A percentile compares a stretch with the other conserved stretches of the same genome.
These are phyloP conservation scores for Mormyrus iriodes DNA, from an alignment of 2,113 vertebrate genomes.

Conservation along the genomic window DNA sequence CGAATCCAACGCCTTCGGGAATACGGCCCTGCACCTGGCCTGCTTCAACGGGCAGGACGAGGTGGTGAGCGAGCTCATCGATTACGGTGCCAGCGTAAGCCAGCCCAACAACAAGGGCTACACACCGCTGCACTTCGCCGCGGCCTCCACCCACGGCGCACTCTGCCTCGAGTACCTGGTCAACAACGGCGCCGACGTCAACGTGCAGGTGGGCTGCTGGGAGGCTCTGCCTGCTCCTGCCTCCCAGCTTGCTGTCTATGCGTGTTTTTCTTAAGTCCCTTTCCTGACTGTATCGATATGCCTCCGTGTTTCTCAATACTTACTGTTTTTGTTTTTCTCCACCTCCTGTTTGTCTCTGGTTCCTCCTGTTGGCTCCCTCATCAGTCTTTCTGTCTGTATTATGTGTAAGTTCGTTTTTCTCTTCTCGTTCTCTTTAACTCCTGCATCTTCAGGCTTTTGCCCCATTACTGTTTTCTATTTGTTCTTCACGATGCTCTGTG, in stretches of 20 bases:
- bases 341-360: not conserved
- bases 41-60: conserved; percentile 92
- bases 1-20: conserved; percentile 87
- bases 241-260: not conserved
- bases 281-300: not conserved
- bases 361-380: not conserved
- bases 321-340: not conserved
- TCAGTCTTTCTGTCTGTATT: not conserved
- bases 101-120: conserved; percentile 91
- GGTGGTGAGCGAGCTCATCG: conserved; percentile 88
- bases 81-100: conserved; percentile 91
- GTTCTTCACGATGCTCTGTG: not conserved
- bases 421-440: not conserved
- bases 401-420: not conserved
- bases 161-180: conserved; percentile 88
- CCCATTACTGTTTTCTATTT: not conserved
- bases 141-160: conserved; percentile 87
- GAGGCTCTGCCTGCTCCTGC: not conserved
- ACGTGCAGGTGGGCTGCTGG: conserved; percentile 73
- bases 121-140: conserved; percentile 92
- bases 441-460: not conserved
- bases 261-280: not conserved
- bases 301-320: not conserved
- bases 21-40: conserved; percentile 89
- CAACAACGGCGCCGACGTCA: conserved; percentile 91